Conservation (phyloP, 2,888 invertebrate species). For the Parochlus steinenii region DNA sequence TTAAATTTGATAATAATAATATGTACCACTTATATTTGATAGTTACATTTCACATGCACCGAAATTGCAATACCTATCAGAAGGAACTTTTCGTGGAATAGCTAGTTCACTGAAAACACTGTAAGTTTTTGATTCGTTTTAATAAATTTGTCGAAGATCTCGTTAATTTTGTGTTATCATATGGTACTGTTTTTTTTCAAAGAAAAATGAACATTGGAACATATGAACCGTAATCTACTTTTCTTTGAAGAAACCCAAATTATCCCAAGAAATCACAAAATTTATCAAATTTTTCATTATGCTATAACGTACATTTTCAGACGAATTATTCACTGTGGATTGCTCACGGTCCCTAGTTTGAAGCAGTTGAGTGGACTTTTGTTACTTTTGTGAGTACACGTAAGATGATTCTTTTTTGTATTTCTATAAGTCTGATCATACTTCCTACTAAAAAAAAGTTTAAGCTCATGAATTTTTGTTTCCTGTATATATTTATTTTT, state of each 20-base stretch:
- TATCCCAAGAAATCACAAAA: too few relatives aligned
- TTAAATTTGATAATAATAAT: constrained; percentile 19
- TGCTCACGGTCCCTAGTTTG: constrained; percentile 47
- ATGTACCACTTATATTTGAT: constrained; percentile 19
- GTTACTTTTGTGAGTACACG: constrained; percentile 48
- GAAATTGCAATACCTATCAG: constrained; percentile 33
- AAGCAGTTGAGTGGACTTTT: constrained; percentile 37
- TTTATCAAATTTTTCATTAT: neutral
- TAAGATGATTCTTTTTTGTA: constrained; percentile 11
- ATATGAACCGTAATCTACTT: too few relatives aligned
- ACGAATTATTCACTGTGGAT: constrained; percentile 50
- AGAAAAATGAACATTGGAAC: too few relatives aligned
- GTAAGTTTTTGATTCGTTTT: constrained; percentile 34
- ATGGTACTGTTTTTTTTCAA: too few relatives aligned
- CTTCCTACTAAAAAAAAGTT: too few relatives aligned
- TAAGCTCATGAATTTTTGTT: too few relatives aligned
- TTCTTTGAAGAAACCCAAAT: too few relatives aligned
- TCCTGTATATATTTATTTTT: too few relatives aligned
- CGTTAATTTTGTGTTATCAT: too few relatives aligned
- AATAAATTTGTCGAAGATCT: neutral
- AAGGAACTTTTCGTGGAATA: constrained; percentile 26
- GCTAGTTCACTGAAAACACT: constrained; percentile 35
- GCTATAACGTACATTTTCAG: constrained; percentile 29
- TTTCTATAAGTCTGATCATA: constrained; percentile 8
- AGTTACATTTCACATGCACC: constrained; percentile 56